Percentiles rank a stretch among this genome's conserved stretches.
Evolutionary conservation across 2,113 vertebrate species (phyloP).

Genomic region (Mungos mungo): DNA sequence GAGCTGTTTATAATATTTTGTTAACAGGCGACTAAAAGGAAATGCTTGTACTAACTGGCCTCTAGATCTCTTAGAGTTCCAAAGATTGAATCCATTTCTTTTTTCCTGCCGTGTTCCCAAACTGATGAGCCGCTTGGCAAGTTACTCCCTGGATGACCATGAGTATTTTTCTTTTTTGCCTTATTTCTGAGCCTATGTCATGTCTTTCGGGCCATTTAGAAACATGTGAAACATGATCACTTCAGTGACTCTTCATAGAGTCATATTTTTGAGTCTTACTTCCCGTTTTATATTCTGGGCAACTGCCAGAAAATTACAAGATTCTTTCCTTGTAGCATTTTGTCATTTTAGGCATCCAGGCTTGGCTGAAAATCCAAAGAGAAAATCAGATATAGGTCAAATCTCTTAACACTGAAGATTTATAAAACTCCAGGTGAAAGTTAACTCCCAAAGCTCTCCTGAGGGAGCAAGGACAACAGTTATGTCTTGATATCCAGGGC

Average conservation of each 20-base stretch:
- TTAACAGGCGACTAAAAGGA: background rate
- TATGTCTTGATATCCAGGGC: background rate
- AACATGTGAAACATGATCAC: slow-evolving; percentile 14
- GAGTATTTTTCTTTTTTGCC: background rate
- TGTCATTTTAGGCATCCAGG: slow-evolving; percentile 44
- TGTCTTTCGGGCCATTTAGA: slow-evolving; percentile 15
- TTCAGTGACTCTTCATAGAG: slow-evolving; percentile 17
- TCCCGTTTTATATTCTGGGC: slow-evolving; percentile 12
- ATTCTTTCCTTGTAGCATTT: slow-evolving; percentile 51
- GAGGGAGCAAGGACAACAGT: background rate
- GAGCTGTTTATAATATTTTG: background rate
- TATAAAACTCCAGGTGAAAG: slow-evolving; percentile 23
- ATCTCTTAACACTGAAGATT: slow-evolving; percentile 46
- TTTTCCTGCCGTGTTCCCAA: background rate
- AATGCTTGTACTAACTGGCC: background rate
- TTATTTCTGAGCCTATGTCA: background rate
- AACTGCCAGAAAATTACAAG: slow-evolving; percentile 58
- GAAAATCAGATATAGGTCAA: slow-evolving; percentile 44
- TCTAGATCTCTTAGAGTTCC: background rate
- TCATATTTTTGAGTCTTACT: background rate
- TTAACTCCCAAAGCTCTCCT: background rate
- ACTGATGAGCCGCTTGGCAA: background rate
- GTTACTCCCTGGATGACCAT: background rate
- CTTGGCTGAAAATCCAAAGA: slow-evolving; percentile 29
- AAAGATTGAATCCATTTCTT: background rate